A percentile compares a stretch with the other conserved stretches of the same genome.
Evolutionary conservation across 2,888 invertebrate species (phyloP).

Genomic region (Mechanitis mazaeus): DNA sequence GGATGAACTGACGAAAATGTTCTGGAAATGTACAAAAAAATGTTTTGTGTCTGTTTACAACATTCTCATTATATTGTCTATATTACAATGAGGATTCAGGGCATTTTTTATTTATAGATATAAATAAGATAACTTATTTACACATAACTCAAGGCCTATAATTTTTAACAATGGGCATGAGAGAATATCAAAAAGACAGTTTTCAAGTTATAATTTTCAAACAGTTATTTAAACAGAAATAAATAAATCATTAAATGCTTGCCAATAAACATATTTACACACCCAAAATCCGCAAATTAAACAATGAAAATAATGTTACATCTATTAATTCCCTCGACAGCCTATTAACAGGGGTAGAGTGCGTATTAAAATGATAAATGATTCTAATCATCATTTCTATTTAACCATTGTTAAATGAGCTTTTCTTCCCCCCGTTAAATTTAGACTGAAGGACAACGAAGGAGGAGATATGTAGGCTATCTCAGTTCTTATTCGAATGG

Average conservation of each 20-base stretch:
- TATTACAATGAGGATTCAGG: not conserved
- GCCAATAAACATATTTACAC: constrained; percentile 24
- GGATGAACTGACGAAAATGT: constrained; percentile 15
- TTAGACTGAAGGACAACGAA: constrained; percentile 8
- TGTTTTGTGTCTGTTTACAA: constrained; percentile 1
- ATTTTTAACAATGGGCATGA: too few relatives aligned
- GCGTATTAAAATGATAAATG: constrained; percentile 75
- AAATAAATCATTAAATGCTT: constrained; percentile 14
- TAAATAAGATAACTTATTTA: too few relatives aligned
- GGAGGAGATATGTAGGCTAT: constrained; percentile 13
- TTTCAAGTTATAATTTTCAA: too few relatives aligned
- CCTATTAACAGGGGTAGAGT: constrained; percentile 66
- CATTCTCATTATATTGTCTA: not conserved
- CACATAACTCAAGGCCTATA: too few relatives aligned
- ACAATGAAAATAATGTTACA: constrained; percentile 68
- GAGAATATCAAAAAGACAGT: too few relatives aligned
- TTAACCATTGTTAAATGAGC: constrained; percentile 39
- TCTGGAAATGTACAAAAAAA: constrained; percentile 12
- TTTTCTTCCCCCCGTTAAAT: constrained; percentile 21
- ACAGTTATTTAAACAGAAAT: not conserved
- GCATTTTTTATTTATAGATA: too few relatives aligned
- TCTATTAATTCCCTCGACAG: constrained; percentile 69
- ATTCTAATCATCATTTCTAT: constrained; percentile 64
- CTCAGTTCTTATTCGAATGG: constrained; percentile 42
- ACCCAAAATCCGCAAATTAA: constrained; percentile 62